These are phyloP conservation scores for Chymomyza costata DNA, from an alignment of 1,140 invertebrate genomes.

Conservation along the genomic window DNA sequence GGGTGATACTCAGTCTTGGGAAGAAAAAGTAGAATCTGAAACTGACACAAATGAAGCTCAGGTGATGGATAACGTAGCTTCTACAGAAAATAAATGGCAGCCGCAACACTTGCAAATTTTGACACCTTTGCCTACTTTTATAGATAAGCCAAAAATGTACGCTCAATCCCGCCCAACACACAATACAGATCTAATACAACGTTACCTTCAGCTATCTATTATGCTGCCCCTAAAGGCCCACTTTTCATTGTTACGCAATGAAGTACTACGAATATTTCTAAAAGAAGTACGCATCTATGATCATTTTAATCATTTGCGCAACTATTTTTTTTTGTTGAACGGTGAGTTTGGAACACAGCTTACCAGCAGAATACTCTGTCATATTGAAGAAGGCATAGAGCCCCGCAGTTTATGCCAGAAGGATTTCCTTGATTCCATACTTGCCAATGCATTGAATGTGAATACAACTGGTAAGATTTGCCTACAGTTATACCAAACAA, in stretches of 20 bases:
- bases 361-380: constrained; percentile 80
- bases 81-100: no score
- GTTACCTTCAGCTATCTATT: constrained; percentile 81
- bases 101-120: no score
- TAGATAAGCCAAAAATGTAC: no score
- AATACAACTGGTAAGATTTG: constrained; percentile 64
- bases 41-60: no score
- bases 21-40: no score
- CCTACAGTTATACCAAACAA: no score
- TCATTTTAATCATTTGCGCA: constrained; percentile 82
- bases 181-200: constrained; percentile 75
- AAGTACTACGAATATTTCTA: constrained; percentile 82
- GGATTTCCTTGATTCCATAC: constrained; percentile 80
- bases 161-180: no score
- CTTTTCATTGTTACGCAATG: constrained; percentile 81
- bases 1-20: no score
- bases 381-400: constrained; percentile 79
- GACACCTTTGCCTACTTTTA: background rate
- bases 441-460: constrained; percentile 79
- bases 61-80: no score
- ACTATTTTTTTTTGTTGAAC: constrained; percentile 85
- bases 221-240: constrained; percentile 82
- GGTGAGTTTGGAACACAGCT: constrained; percentile 85
- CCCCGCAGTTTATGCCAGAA: constrained; percentile 83
- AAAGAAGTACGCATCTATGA: constrained; percentile 81